phyloP scores from a whole-genome alignment of 2,113 vertebrate genomes.

The Dendropsophus ebraccatus region DNA sequence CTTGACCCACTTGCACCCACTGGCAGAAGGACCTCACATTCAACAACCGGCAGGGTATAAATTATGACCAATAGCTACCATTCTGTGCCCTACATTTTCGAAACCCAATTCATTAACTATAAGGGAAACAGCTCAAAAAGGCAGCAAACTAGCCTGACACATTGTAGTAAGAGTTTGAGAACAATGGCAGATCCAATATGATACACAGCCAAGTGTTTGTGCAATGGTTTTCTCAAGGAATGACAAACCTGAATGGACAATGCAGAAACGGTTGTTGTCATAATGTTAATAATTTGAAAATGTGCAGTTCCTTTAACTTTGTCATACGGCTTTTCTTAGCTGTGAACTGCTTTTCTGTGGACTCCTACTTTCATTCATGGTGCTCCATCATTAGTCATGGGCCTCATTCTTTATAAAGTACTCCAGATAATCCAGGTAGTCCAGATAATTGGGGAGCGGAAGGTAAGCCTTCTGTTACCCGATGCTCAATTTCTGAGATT shows the following conservation, averaged over 20 bases:
- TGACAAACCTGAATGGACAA: neutral
- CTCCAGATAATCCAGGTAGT: neutral
- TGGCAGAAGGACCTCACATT: slow-evolving; percentile 26
- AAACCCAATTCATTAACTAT: neutral
- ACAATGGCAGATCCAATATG: neutral
- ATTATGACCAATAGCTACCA: neutral
- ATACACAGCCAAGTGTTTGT: too few relatives aligned
- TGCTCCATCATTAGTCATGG: neutral
- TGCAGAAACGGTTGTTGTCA: neutral
- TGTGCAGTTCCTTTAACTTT: neutral
- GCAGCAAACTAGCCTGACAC: neutral
- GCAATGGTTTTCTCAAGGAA: neutral
- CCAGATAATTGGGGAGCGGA: too few relatives aligned
- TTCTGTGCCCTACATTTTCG: slow-evolving; percentile 26
- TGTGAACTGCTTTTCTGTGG: neutral
- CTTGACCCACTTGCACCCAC: slow-evolving; percentile 48
- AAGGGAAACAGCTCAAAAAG: neutral
- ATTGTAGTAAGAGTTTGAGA: neutral
- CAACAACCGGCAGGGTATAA: slow-evolving; percentile 13
- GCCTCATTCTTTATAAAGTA: neutral
- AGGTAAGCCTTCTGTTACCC: too few relatives aligned
- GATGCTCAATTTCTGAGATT: too few relatives aligned
- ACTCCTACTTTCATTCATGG: neutral
- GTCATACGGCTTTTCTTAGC: neutral
- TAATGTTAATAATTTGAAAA: neutral